Conservation (phyloP, 2,113 vertebrate species). For the Pleuronectes platessa region DNA sequence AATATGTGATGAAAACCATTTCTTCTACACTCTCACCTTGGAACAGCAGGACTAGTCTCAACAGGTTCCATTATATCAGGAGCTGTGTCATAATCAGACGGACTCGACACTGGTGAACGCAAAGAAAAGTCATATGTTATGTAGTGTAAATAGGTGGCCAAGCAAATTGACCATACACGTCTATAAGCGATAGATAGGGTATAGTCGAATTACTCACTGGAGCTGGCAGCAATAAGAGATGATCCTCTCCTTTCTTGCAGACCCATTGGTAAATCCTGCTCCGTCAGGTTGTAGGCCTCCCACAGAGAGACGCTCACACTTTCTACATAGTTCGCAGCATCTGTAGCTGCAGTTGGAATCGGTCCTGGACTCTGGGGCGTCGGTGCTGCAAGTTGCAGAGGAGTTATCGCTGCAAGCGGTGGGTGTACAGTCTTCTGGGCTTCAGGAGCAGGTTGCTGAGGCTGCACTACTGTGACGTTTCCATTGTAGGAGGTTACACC, state of each 20-base stretch:
- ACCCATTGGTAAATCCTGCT: slow-evolving; percentile 55
- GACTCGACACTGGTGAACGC: slow-evolving; percentile 78
- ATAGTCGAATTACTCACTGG: slow-evolving; percentile 61
- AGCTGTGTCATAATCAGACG: slow-evolving; percentile 91
- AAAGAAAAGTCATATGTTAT: background rate
- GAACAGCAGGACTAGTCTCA: slow-evolving; percentile 76
- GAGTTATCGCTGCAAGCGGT: slow-evolving; percentile 66
- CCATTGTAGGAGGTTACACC: slow-evolving; percentile 89
- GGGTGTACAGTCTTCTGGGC: slow-evolving; percentile 47
- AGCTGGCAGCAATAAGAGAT: slow-evolving; percentile 73
- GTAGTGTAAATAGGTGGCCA: background rate
- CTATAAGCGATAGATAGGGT: too few relatives aligned
- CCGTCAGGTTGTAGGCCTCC: slow-evolving; percentile 76
- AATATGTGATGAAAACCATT: background rate
- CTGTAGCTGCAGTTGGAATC: slow-evolving; percentile 37
- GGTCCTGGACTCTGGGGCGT: slow-evolving; percentile 5
- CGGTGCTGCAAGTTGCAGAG: slow-evolving; percentile 57
- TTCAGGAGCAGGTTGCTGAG: slow-evolving; percentile 26
- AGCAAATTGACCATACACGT: background rate
- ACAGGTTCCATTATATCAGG: slow-evolving; percentile 85
- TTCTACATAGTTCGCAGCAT: slow-evolving; percentile 75
- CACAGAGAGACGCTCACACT: slow-evolving; percentile 71
- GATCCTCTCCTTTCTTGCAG: slow-evolving; percentile 71
- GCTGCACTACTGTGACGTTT: slow-evolving; percentile 79
- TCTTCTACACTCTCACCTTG: slow-evolving; percentile 78